These are phyloP conservation scores for Cydia amplana DNA, from an alignment of 1,140 invertebrate genomes.

Conservation along the genomic window DNA sequence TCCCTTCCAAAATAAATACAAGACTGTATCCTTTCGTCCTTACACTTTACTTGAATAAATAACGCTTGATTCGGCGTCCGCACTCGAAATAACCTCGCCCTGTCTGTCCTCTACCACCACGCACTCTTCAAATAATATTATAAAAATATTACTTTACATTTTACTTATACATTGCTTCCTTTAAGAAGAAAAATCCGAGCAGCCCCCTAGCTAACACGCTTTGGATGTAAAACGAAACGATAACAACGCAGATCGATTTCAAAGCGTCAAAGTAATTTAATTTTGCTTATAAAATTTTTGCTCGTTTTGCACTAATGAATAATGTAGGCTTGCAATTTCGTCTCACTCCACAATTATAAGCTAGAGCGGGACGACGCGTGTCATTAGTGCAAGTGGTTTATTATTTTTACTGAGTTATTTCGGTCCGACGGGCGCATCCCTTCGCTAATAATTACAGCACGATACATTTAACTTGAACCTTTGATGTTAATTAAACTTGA, in stretches of 20 bases:
- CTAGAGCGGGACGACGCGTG: slow-evolving; percentile 2
- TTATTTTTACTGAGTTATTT: slow-evolving; percentile 31
- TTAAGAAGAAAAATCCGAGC: neutral
- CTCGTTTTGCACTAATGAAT: slow-evolving; percentile 29
- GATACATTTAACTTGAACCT: slow-evolving; percentile 41
- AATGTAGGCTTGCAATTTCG: slow-evolving; percentile 26
- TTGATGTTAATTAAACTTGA: slow-evolving; percentile 44
- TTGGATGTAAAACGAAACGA: neutral
- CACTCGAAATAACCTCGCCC: slow-evolving; percentile 27
- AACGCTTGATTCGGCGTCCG: slow-evolving; percentile 24
- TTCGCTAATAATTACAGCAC: slow-evolving; percentile 38
- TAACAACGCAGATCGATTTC: neutral
- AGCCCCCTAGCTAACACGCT: neutral
- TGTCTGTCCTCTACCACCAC: slow-evolving; percentile 13
- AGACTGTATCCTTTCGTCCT: slow-evolving; percentile 31
- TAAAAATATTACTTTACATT: neutral
- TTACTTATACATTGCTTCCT: slow-evolving; percentile 7
- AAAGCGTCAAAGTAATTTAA: slow-evolving; percentile 29
- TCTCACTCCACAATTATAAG: slow-evolving; percentile 2
- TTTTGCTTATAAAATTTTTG: slow-evolving; percentile 31
- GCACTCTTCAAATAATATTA: neutral
- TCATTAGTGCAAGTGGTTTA: slow-evolving; percentile 33
- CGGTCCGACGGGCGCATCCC: slow-evolving; percentile 29
- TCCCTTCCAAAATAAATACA: slow-evolving; percentile 30
- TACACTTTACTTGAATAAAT: slow-evolving; percentile 33